Evolutionary conservation across 1,140 invertebrate species (phyloP), one percentile per base, ranked within the genome.

Genomic region (Drosophila repletoides): DNA sequence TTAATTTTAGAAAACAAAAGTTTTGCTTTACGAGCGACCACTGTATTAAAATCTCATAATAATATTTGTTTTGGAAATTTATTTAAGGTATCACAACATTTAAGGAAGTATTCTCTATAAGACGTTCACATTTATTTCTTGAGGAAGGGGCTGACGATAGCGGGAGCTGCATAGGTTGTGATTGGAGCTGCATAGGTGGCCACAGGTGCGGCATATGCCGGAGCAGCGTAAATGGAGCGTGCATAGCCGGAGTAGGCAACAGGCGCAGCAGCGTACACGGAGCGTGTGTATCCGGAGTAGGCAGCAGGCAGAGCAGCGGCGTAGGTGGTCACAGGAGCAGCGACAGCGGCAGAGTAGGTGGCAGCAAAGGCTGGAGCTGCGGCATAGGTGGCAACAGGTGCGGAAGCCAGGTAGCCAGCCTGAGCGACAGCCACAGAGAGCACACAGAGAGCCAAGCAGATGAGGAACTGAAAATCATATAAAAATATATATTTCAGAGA

Each of bases 361-460:
- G 51, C 9, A 1, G 41, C 60, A 48, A 12, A 22, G 4, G 51
- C 41, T 14, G 34, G 49, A 48, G 51, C 48, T 10, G 64, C 56
- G 7, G 65, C 29, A 14, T 72, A 72, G 10, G 65, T 65, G 19
- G 53, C 22, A 2, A 65, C 61, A 10, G 55, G 55, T 22, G 71
- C 46, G 15, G 60, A 10, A 1, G 66, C 66, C 34, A 74, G 41
- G 53, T 53, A 65, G 4, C 68, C 72, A 22, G 72, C 72, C 46
- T 72, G 69, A 12, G 72, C 72, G 40, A 61, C 63, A 38, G 72
- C 68, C 48, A 75, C 48, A 41, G 58, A 75, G 45, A 75, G 63
- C 48, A 75, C 48, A 41, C 64, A 75, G 45, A 75, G 63, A 59
- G 72, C 46, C 28, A 75, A 75, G 45, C 68, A 72, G 41, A 75